Evolutionary conservation across 92 coral and sea anemone species (phyloP).

Genomic region (Porites divaricata): DNA sequence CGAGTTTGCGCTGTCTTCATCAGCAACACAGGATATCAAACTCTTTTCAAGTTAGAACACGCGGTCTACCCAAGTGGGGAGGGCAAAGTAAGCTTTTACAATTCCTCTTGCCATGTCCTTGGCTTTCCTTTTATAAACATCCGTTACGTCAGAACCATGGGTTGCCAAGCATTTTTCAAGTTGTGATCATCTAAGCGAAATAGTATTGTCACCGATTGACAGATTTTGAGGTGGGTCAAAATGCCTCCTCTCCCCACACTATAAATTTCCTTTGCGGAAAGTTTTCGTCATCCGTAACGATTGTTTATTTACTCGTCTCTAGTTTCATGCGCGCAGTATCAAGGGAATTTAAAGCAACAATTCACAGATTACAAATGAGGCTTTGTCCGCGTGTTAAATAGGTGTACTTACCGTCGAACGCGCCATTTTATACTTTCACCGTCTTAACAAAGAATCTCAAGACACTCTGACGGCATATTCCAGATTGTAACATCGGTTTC

Average conservation of each 20-base stretch:
- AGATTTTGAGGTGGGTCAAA: slow-evolving; percentile 12
- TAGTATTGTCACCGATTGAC: background rate
- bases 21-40: slow-evolving; percentile 1
- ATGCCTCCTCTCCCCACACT: slow-evolving; percentile 19
- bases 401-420: background rate
- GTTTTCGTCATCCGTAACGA: slow-evolving; percentile 13
- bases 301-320: slow-evolving; percentile 28
- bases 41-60: background rate
- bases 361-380: slow-evolving; percentile 7
- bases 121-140: slow-evolving; percentile 5
- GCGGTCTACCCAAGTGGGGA: background rate
- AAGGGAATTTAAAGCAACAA: slow-evolving; percentile 28
- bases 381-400: slow-evolving; percentile 1
- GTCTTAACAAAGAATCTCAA: background rate
- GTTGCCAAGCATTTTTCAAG: background rate
- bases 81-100: background rate
- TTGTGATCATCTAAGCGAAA: slow-evolving; percentile 7
- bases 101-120: slow-evolving; percentile 1
- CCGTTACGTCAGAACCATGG: background rate
- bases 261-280: slow-evolving; percentile 17
- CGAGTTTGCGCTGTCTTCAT: background rate
- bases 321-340: slow-evolving; percentile 19
- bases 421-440: background rate
- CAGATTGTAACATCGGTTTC: background rate
- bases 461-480: background rate